Conservation (phyloP, 1,140 invertebrate genomes). For the Mesaphorura yosii region DNA sequence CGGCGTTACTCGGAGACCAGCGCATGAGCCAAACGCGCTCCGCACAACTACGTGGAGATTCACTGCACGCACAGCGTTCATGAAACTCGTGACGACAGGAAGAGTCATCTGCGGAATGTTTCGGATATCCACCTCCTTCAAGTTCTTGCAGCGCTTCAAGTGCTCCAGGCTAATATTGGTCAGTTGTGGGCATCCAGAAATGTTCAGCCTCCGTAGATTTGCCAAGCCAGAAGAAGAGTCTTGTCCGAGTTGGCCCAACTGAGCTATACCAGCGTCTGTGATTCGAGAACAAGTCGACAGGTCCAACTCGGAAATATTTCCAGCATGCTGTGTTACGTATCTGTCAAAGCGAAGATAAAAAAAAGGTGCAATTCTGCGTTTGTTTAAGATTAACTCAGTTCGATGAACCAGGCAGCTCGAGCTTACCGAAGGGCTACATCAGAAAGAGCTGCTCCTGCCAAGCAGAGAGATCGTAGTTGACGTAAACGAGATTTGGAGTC, state of each 20-base stretch:
- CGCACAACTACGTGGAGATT: not conserved
- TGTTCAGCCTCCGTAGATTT: conserved; percentile 52
- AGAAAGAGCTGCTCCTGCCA: conserved; percentile 78
- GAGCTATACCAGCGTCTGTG: conserved; percentile 76
- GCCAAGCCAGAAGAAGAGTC: conserved; percentile 46
- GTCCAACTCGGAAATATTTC: conserved; percentile 58
- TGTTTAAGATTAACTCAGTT: too few species aligned
- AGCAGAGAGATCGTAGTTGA: conserved; percentile 56
- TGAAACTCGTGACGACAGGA: not conserved
- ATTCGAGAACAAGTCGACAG: conserved; percentile 73
- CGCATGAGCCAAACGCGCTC: not conserved
- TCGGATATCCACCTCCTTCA: conserved; percentile 56
- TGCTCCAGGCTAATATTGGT: conserved; percentile 70
- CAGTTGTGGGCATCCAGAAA: conserved; percentile 67
- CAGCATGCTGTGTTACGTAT: conserved; percentile 63
- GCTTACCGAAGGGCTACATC: conserved; percentile 57
- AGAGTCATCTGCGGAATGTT: conserved; percentile 54
- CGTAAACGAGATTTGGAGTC: conserved; percentile 69
- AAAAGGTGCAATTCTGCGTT: not conserved
- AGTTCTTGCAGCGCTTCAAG: conserved; percentile 51
- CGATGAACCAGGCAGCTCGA: not conserved
- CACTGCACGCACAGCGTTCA: not conserved
- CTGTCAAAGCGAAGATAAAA: conserved; percentile 34
- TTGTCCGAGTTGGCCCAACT: conserved; percentile 56
- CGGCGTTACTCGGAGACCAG: too few species aligned